Percentiles rank a stretch among this genome's conserved stretches.
Evolutionary conservation across 2,113 vertebrate genomes (phyloP).

Genomic region (Daphoenositta chrysoptera): DNA sequence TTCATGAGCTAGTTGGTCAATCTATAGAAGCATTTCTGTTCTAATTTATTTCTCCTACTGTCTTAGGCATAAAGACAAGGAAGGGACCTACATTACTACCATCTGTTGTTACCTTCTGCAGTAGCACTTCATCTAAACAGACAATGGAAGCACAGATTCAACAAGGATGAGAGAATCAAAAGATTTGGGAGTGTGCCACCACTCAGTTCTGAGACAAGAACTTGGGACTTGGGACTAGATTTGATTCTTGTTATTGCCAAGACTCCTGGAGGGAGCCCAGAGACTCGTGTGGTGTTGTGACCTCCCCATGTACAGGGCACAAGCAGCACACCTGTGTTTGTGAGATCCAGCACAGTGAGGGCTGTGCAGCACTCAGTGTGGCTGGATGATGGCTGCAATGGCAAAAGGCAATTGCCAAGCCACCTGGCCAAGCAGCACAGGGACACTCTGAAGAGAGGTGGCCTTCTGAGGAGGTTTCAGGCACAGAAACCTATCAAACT

Average conservation of each 20-base stretch:
- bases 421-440: not conserved
- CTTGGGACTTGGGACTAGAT: not conserved
- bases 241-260: not conserved
- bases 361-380: not conserved
- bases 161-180: not conserved
- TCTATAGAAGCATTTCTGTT: not conserved
- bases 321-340: not conserved
- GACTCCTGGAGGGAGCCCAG: not conserved
- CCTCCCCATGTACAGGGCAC: not conserved
- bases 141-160: not conserved
- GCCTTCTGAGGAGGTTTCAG: not conserved
- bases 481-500: not conserved
- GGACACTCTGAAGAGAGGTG: not conserved
- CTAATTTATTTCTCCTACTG: not conserved
- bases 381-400: not conserved
- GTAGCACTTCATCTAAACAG: not conserved
- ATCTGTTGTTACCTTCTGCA: conserved; percentile 22
- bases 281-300: not conserved
- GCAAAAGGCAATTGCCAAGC: not conserved
- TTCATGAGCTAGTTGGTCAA: not conserved
- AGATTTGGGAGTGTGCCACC: not conserved
- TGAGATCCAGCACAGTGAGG: not conserved
- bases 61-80: not conserved
- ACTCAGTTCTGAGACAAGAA: not conserved
- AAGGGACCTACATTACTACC: not conserved